Percentiles rank a stretch among this genome's conserved stretches.
Evolutionary conservation across 2,888 invertebrate genomes (phyloP).

Genomic region (Polyploca ridens): DNA sequence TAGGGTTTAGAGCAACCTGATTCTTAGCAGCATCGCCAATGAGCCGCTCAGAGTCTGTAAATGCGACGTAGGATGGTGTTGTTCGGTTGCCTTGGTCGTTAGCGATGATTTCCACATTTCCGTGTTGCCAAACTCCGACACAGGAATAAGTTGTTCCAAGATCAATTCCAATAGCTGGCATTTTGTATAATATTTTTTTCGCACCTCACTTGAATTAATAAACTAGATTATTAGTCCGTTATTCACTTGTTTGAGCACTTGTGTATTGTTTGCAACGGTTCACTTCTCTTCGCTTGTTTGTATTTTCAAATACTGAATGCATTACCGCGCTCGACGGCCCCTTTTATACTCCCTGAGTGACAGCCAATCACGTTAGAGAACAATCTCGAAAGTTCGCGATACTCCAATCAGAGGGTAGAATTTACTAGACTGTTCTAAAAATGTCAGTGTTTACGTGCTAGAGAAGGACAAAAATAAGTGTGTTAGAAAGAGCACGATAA

Average conservation of each 20-base stretch:
- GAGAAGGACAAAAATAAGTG: constrained; percentile 34
- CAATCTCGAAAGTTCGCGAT: constrained; percentile 48
- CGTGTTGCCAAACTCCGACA: constrained; percentile 93
- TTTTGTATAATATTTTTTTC: constrained; percentile 33
- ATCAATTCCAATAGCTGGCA: constrained; percentile 83
- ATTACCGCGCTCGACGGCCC: constrained; percentile 55
- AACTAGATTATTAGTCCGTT: constrained; percentile 16
- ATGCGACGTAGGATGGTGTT: constrained; percentile 94
- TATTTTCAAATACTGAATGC: constrained; percentile 68
- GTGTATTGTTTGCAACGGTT: constrained; percentile 47
- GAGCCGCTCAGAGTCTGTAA: constrained; percentile 92
- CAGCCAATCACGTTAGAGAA: constrained; percentile 58
- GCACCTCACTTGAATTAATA: constrained; percentile 19
- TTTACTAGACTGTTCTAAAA: constrained; percentile 45
- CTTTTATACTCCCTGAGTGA: constrained; percentile 50
- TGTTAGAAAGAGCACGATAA: constrained; percentile 31
- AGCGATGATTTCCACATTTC: constrained; percentile 93
- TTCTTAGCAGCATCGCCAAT: constrained; percentile 95
- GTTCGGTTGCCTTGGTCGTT: constrained; percentile 95
- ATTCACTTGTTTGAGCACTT: constrained; percentile 24
- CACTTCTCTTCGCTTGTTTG: constrained; percentile 47
- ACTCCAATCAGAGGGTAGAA: constrained; percentile 58
- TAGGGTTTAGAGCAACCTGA: constrained; percentile 91
- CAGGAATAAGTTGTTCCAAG: constrained; percentile 95
- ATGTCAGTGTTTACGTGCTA: constrained; percentile 12